Conservation (phyloP, 23 tunicate genomes). For the Oikopleura dioica region DNA sequence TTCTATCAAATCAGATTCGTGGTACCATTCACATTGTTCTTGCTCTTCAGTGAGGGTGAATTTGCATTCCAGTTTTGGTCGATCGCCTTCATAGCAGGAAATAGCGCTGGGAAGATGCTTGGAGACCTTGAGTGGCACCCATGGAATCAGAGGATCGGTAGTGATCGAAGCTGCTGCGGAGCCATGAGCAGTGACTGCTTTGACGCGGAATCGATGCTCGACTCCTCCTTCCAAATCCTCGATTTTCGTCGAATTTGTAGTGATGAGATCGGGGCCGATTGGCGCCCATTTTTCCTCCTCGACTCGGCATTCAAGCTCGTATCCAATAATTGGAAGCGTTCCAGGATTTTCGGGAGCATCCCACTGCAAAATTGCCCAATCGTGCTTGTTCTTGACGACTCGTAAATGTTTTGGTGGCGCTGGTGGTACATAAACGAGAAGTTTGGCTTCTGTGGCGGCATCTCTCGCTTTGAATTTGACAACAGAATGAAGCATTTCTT, state of each 20-base stretch:
- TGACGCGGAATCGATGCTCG: not conserved
- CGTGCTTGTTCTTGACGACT: conserved; percentile 2
- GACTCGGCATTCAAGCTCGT: not conserved
- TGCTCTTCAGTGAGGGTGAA: conserved; percentile 7
- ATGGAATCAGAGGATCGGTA: conserved; percentile 9
- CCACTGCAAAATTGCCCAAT: conserved; percentile 12
- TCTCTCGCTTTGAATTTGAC: not conserved
- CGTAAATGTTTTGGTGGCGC: conserved; percentile 7
- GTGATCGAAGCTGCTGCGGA: not conserved
- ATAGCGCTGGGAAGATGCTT: not conserved
- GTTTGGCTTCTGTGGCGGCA: not conserved
- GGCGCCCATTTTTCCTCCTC: conserved; percentile 5
- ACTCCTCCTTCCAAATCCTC: not conserved
- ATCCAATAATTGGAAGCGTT: not conserved
- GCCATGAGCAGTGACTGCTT: not conserved
- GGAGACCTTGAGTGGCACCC: not conserved
- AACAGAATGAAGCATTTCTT: not conserved
- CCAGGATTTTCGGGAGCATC: conserved; percentile 1
- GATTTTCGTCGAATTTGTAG: not conserved
- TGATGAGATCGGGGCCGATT: not conserved
- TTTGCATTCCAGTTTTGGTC: not conserved
- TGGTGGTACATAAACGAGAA: not conserved
- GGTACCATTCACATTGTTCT: conserved; percentile 6
- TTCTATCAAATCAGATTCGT: not conserved
- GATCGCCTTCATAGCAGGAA: not conserved